Conservation (phyloP, 2,888 invertebrate species). For the Noctua comes region DNA sequence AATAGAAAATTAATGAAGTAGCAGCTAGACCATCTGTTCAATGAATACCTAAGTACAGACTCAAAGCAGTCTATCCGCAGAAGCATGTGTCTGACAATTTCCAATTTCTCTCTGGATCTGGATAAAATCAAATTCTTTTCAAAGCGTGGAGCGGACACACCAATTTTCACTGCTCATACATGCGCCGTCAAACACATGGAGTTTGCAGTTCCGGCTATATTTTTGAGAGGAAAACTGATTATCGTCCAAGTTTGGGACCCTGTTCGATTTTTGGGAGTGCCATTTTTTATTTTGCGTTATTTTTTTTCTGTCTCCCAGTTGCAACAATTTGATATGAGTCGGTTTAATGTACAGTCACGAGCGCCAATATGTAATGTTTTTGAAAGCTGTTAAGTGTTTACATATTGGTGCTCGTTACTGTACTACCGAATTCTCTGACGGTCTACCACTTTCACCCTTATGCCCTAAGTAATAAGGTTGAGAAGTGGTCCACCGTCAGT, state of each 20-base stretch:
- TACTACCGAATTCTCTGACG: too few species aligned
- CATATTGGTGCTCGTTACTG: too few species aligned
- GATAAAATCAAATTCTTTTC: conserved; percentile 43
- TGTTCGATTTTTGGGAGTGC: not conserved
- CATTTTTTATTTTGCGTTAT: conserved; percentile 6
- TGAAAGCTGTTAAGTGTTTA: too few species aligned
- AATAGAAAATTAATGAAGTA: not conserved
- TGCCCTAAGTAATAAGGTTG: too few species aligned
- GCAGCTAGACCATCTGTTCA: not conserved
- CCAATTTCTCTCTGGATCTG: conserved; percentile 31
- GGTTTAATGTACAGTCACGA: too few species aligned
- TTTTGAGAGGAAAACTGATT: conserved; percentile 18
- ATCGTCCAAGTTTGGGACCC: too few species aligned
- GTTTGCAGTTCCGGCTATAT: conserved; percentile 18
- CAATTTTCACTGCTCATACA: conserved; percentile 48
- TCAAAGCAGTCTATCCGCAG: not conserved
- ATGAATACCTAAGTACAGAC: not conserved
- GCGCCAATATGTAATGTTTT: too few species aligned
- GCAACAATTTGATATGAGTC: too few species aligned
- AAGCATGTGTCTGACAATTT: conserved; percentile 6
- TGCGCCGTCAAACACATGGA: conserved; percentile 23
- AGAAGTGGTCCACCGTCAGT: too few species aligned
- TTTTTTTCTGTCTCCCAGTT: not conserved
- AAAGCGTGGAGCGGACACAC: conserved; percentile 29
- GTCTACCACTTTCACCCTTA: too few species aligned